Percentiles rank a stretch among this genome's conserved stretches.
Conservation (phyloP, 2,113 vertebrate genomes). For the Peromyscus leucopus region DNA sequence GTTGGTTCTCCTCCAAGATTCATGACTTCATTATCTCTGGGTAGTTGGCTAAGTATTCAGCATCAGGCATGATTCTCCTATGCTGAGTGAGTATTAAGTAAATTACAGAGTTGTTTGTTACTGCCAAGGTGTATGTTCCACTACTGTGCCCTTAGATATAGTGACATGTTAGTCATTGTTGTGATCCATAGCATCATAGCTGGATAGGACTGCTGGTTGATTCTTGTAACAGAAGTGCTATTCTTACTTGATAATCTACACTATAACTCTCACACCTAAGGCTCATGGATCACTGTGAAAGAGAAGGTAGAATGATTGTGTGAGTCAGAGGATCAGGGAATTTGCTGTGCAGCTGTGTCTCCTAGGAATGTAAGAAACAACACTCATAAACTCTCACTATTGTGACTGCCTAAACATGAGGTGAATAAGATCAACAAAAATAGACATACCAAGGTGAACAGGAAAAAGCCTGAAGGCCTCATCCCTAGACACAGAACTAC, state of each 20-base stretch:
- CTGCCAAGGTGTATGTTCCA: neutral
- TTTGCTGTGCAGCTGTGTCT: neutral
- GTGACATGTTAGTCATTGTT: neutral
- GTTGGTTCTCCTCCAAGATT: neutral
- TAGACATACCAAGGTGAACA: neutral
- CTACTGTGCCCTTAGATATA: neutral
- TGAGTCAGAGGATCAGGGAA: neutral
- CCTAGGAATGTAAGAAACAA: neutral
- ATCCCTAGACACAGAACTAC: neutral
- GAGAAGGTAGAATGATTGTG: neutral
- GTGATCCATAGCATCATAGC: too few relatives aligned
- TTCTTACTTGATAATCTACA: neutral
- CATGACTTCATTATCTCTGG: neutral
- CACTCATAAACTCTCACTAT: neutral
- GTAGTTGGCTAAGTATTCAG: neutral
- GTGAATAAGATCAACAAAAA: neutral
- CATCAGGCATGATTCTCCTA: neutral
- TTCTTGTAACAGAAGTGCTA: neutral
- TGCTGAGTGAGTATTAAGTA: neutral
- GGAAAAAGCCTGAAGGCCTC: neutral
- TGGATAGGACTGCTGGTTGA: neutral
- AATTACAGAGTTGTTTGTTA: neutral
- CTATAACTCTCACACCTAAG: neutral
- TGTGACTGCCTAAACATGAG: neutral
- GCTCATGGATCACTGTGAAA: neutral